A percentile compares a stretch with the other conserved stretches of the same genome.
phyloP scores from a whole-genome alignment of 1,140 invertebrate genomes.

The Amphibalanus amphitrite region DNA sequence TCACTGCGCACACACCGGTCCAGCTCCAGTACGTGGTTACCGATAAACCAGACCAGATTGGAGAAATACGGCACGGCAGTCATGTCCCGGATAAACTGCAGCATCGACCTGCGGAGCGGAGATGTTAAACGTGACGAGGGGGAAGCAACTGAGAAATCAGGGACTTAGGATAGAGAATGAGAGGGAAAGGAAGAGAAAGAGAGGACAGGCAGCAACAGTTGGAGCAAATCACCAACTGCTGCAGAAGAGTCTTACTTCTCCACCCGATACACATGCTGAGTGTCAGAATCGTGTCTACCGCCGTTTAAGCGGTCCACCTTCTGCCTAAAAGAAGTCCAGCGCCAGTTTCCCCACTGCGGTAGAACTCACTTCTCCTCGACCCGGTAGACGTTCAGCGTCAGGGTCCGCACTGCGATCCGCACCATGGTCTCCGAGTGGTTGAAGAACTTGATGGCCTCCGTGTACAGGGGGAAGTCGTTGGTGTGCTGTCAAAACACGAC shows the following conservation, averaged over 20 bases:
- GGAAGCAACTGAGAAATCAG: too few relatives aligned
- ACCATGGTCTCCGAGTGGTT: conserved; percentile 99
- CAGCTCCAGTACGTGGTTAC: conserved; percentile 90
- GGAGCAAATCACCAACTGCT: too few relatives aligned
- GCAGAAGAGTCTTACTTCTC: too few relatives aligned
- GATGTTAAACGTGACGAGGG: too few relatives aligned
- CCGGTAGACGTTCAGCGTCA: conserved; percentile 89
- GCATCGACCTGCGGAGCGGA: conserved; percentile 53
- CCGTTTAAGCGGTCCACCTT: too few relatives aligned
- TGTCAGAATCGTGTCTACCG: too few relatives aligned
- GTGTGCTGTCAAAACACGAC: conserved; percentile 59
- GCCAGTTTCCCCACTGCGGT: too few relatives aligned
- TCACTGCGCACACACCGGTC: conserved; percentile 88
- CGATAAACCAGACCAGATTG: conserved; percentile 98
- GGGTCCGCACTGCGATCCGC: conserved; percentile 88
- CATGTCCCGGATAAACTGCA: conserved; percentile 83
- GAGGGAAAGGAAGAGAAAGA: too few relatives aligned
- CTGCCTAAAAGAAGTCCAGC: too few relatives aligned
- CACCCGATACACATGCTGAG: too few relatives aligned
- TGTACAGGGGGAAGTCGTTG: conserved; percentile 97
- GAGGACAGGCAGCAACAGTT: too few relatives aligned
- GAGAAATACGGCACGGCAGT: conserved; percentile 96
- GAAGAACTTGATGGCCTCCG: conserved; percentile 98
- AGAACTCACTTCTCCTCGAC: conserved; percentile 23
- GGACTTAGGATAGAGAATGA: too few relatives aligned